Evolutionary conservation across 2,797 vertebrate genomes (phyloP), one percentile per base, ranked within the genome.

Genomic region (Chaunax sp.): DNA sequence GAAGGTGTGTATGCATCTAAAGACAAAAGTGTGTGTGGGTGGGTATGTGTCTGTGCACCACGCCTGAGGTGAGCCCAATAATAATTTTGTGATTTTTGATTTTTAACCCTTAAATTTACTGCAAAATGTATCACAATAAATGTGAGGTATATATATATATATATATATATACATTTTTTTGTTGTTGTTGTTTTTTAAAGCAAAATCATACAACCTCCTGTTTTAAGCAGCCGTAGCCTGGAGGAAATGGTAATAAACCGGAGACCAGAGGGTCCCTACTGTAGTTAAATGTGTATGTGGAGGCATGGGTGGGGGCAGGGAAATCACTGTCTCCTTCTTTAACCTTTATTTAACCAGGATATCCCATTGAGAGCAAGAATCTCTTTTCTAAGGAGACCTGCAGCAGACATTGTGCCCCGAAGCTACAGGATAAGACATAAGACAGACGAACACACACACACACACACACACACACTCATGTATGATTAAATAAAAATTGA

Each of bases 311-410:
- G 58, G 6, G 60, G 59, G 62, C 25, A 67, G 71, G 78, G 76
- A 81, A 35, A 73, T 80, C 78, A 57, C 71, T 64, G 72, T 72
- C 69, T 87, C 77, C 82, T 82, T 58, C 78, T 85, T 72, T 66
- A 84, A 86, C 87, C 80, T 87, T 92, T 90, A 91, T 90, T 91
- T 90, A 87, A 90, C 64, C 82, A 84, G 58, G 69, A 86, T 79
- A 83, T 86, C 84, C 89, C 86, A 66, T 56, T 52, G 87, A 89
- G 89, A 82, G 85, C 51, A 53, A 50, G 47, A 78, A 68, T 69
- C 62, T 77, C 72, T 74, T 72, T 83, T 76, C 69, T 76, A 67
- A 47, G 43, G 67, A 87, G 80, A 84, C 72, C 69, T 73, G 72
- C 72, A 73, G 64, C 77, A 83, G 80, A 86, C 81, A 72, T 65